These are phyloP conservation scores for Sarcophaga subvicina DNA, from an alignment of 2,888 invertebrate species.

Conservation along the genomic window DNA sequence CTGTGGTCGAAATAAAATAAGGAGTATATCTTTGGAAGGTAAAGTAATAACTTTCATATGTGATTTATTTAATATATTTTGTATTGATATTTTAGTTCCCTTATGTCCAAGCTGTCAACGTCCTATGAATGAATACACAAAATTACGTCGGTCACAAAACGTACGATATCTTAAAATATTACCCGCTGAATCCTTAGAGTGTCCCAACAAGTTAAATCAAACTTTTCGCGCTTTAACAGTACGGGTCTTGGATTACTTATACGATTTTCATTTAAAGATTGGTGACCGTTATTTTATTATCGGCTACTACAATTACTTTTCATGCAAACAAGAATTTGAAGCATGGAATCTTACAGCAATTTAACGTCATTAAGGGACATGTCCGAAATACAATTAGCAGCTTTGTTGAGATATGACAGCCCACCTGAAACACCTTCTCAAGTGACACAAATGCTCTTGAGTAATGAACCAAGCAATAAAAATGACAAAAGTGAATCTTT, in stretches of 20 bases:
- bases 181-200: conserved; percentile 74
- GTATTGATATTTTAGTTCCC: conserved; percentile 73
- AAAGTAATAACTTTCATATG: neutral
- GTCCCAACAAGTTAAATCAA: conserved; percentile 73
- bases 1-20: conserved; percentile 77
- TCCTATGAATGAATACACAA: conserved; percentile 78
- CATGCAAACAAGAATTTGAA: conserved; percentile 74
- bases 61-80: neutral
- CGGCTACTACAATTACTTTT: conserved; percentile 75
- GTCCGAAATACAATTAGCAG: conserved; percentile 71
- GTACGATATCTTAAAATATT: conserved; percentile 75
- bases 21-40: conserved; percentile 75
- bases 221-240: conserved; percentile 74
- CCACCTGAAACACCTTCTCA: conserved; percentile 61
- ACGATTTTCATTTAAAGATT: conserved; percentile 76
- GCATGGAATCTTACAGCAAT: conserved; percentile 78
- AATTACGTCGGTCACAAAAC: conserved; percentile 75
- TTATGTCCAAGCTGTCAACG: conserved; percentile 75
- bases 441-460: conserved; percentile 4
- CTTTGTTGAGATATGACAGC: conserved; percentile 71
- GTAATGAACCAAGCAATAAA: conserved; percentile 1
- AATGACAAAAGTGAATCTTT: neutral
- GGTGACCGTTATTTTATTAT: conserved; percentile 77
- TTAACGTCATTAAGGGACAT: conserved; percentile 66
- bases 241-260: conserved; percentile 74